These are phyloP conservation scores for Agriopis marginaria DNA, from an alignment of 2,888 invertebrate species.

Conservation along the genomic window DNA sequence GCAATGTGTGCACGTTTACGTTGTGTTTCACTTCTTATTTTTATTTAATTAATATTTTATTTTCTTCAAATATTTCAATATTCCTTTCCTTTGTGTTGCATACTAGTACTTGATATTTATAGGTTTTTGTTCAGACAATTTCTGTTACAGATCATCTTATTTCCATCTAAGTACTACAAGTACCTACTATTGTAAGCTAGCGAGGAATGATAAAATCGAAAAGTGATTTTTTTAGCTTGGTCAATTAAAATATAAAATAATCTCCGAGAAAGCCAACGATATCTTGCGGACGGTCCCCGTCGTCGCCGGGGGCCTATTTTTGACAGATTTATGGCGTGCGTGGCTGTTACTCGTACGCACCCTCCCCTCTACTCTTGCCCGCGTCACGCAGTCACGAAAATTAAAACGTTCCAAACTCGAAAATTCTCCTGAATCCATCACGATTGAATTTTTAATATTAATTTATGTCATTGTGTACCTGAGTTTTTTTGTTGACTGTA, in stretches of 20 bases:
- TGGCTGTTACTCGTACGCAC: constrained; percentile 68
- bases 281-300: constrained; percentile 67
- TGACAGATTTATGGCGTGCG: constrained; percentile 82
- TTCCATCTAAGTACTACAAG: too few species aligned
- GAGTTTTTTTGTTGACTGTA: constrained; percentile 45
- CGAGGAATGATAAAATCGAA: too few species aligned
- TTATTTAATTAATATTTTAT: too few species aligned
- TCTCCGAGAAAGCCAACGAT: neutral
- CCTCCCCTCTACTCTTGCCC: constrained; percentile 39
- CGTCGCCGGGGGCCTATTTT: constrained; percentile 70
- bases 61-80: too few species aligned
- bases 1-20: too few species aligned
- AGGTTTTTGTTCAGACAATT: too few species aligned
- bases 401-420: constrained; percentile 72
- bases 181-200: too few species aligned
- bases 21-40: too few species aligned
- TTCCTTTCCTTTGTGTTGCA: too few species aligned
- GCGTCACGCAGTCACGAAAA: constrained; percentile 65
- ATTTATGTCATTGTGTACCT: constrained; percentile 45
- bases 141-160: too few species aligned
- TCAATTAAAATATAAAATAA: neutral
- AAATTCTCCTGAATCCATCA: constrained; percentile 64
- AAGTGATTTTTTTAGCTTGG: too few species aligned
- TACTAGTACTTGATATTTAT: too few species aligned
- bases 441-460: constrained; percentile 57